A percentile compares a stretch with the other conserved stretches of the same genome.
Conservation (phyloP, 2,888 invertebrate genomes). For the Antheraea assamensis region DNA sequence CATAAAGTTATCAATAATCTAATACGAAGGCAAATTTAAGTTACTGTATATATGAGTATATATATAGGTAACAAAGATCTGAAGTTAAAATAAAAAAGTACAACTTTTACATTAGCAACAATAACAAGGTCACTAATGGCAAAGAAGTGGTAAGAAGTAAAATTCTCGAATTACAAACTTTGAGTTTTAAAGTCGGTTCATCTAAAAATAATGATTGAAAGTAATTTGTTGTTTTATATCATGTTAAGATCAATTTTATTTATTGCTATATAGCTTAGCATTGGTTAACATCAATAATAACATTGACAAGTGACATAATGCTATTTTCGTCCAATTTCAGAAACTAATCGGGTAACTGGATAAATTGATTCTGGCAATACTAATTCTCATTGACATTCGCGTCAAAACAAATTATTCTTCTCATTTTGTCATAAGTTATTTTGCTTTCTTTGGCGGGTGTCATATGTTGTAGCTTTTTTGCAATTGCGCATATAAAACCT, state of each 20-base stretch:
- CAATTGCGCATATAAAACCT: conserved; percentile 8
- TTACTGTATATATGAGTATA: too few relatives aligned
- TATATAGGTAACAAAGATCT: neutral
- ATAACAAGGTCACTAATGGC: neutral
- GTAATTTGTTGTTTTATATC: neutral
- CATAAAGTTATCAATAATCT: too few relatives aligned
- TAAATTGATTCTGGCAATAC: neutral
- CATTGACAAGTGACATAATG: neutral
- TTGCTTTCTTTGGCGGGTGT: conserved; percentile 20
- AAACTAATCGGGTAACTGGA: neutral
- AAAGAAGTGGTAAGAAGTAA: neutral
- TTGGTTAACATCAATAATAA: neutral
- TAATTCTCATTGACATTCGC: neutral
- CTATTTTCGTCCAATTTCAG: neutral
- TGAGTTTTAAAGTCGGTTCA: neutral
- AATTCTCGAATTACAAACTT: neutral
- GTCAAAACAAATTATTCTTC: neutral
- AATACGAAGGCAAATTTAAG: too few relatives aligned
- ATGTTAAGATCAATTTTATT: neutral
- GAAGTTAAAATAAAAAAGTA: neutral
- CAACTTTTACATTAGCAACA: neutral
- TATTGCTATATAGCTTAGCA: neutral
- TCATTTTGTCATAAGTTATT: conserved; percentile 18
- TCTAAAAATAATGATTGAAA: neutral
- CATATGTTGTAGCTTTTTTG: conserved; percentile 10